These are phyloP conservation scores for Aldabrachelys gigantea DNA, from an alignment of 2,113 vertebrate genomes.

Conservation along the genomic window DNA sequence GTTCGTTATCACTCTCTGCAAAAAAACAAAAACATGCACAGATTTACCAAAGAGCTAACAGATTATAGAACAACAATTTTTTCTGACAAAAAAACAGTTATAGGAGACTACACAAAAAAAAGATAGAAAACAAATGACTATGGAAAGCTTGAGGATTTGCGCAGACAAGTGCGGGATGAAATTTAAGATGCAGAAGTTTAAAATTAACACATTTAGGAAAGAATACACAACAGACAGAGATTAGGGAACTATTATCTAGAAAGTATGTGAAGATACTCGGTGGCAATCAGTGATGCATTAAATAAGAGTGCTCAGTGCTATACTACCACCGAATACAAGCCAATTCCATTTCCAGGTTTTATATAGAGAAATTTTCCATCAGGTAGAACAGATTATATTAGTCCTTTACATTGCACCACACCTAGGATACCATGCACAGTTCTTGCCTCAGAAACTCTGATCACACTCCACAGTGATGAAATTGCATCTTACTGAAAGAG, in stretches of 20 bases:
- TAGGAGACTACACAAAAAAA: background rate
- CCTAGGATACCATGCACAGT: background rate
- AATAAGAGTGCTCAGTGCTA: background rate
- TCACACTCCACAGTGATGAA: background rate
- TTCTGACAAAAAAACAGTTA: accelerated
- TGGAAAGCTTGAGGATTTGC: background rate
- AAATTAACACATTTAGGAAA: background rate
- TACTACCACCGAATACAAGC: background rate
- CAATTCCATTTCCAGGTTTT: background rate
- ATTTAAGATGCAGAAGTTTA: background rate
- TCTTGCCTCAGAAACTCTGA: background rate
- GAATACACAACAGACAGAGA: background rate
- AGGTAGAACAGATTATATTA: accelerated
- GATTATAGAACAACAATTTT: background rate
- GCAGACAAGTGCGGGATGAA: background rate
- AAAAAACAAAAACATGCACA: conserved; percentile 44
- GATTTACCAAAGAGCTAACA: conserved; percentile 24
- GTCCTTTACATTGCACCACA: background rate
- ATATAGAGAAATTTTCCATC: background rate
- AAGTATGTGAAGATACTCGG: background rate
- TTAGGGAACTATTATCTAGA: background rate
- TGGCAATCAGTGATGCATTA: background rate
- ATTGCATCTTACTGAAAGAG: accelerated
- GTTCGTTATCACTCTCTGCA: conserved; percentile 96
- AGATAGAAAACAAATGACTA: background rate